A percentile compares a stretch with the other conserved stretches of the same genome.
Evolutionary conservation across 2,888 invertebrate species (phyloP).

Genomic region (Cyaniris semiargus): DNA sequence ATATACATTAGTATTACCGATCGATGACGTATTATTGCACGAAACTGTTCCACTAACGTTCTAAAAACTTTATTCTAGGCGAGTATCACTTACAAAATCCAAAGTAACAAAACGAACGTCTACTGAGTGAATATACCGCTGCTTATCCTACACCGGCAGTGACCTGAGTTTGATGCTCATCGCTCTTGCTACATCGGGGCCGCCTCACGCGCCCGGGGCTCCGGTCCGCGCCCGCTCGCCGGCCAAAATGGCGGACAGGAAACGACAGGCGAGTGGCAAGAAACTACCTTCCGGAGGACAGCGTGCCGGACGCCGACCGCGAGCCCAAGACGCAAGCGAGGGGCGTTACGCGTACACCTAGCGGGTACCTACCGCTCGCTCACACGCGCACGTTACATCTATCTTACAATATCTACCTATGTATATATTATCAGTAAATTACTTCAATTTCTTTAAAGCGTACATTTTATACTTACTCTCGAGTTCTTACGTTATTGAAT

Average conservation of each 20-base stretch:
- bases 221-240: not conserved
- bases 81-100: slow-evolving; percentile 46
- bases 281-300: not conserved
- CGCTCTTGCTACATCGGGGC: slow-evolving; percentile 45
- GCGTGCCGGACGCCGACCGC: not conserved
- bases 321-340: not conserved
- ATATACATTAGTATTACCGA: slow-evolving; percentile 58
- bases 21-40: slow-evolving; percentile 73
- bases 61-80: slow-evolving; percentile 47
- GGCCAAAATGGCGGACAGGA: not conserved
- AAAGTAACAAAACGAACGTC: slow-evolving; percentile 47
- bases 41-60: slow-evolving; percentile 62
- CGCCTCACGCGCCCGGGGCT: not conserved
- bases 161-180: slow-evolving; percentile 58
- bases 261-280: not conserved
- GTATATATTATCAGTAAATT: slow-evolving; percentile 74
- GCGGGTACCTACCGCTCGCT: slow-evolving; percentile 44
- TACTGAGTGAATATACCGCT: slow-evolving; percentile 47
- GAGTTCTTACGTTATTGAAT: slow-evolving; percentile 67
- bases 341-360: slow-evolving; percentile 24
- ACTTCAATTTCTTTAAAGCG: slow-evolving; percentile 79
- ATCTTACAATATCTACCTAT: slow-evolving; percentile 75
- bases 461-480: slow-evolving; percentile 78
- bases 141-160: slow-evolving; percentile 68
- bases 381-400: slow-evolving; percentile 67